Evolutionary conservation across 2,888 invertebrate genomes (phyloP).

Genomic region (Lasioglossum figueresi): DNA sequence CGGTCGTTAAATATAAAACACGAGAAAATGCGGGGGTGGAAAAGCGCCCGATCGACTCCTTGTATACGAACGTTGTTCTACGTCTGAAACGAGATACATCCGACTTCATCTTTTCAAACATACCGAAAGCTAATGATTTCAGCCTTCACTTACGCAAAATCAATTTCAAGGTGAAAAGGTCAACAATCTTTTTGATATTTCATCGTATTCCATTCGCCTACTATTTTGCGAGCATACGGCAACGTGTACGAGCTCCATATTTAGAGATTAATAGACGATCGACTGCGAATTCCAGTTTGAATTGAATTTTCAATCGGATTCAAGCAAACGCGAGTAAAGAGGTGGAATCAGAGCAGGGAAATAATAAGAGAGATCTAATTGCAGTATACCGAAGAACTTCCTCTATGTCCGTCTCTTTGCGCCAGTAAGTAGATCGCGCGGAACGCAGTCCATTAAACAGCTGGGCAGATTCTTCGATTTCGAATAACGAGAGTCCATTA

Average conservation of each 20-base stretch:
- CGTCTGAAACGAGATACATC: background rate
- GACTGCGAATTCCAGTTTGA: background rate
- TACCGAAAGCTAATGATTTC: no score
- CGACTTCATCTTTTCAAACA: background rate
- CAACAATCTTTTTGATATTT: no score
- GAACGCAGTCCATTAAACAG: slow-evolving; percentile 7
- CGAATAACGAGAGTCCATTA: background rate
- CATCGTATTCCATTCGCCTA: background rate
- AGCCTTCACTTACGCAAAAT: no score
- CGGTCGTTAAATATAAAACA: slow-evolving; percentile 66
- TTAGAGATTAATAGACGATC: background rate
- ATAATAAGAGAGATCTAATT: background rate
- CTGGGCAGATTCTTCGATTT: slow-evolving; percentile 11
- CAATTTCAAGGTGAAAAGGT: no score
- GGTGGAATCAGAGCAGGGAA: background rate
- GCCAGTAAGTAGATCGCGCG: background rate
- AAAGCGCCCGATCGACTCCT: background rate
- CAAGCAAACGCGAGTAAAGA: background rate
- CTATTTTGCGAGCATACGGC: background rate
- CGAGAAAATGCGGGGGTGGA: slow-evolving; percentile 23
- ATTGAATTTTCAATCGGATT: background rate
- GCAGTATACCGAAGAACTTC: background rate
- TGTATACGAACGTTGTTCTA: background rate
- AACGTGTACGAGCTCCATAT: background rate
- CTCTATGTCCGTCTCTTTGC: background rate